Base-by-base conservation (phyloP, 2,888 invertebrate species). In the Heteromyza rotundicornis region DNA sequence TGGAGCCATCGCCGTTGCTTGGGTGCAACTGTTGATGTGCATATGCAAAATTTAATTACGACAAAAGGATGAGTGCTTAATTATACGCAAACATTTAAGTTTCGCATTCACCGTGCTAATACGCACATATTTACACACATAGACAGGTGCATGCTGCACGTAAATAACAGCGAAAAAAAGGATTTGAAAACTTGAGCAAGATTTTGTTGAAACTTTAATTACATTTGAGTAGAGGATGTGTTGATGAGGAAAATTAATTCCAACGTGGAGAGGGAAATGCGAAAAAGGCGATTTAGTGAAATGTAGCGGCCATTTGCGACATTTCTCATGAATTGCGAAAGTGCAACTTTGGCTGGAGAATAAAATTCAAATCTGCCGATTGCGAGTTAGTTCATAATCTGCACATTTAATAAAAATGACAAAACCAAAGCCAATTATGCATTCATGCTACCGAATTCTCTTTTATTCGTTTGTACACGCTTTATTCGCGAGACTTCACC, bases 21-120 rank as follows among this genome's bases (percentile, higher is more conserved):
- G n/a, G 62, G 19, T 59, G 59, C 50, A 23, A 49, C 71, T 71
- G 72, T 65, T 73, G 74, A 77, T 80, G 79, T 80, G 80, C 80
- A 80, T 78, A 80, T 81, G 75, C 79, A 76, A 81, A 81, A 81
- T 81, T 79, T 78, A 81, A 81, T 81, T 81, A 81, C 76, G 77
- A 77, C 80, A 78, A 81, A 79, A 81, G 81, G 78, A 81, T 81
- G 81, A 80, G 81, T 79, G 81, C 81, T 81, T 81, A 81, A 81
- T 81, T 81, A 81, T 74, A 80, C 76, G 76, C 78, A 79, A 80
- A 81, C 80, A 81, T 78, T 81, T 80, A 81, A 78, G 75, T 80
- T 79, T 76, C 59, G 59, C 63, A 57, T 50, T 53, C 61, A 40
- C 20, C 20, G 47, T 5, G 17, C 47, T 40, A 7, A 8, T n/a